Evolutionary conservation across 30 jellyfish, hydroid and myxozoan species (phyloP), one percentile per base, ranked within the genome.

Genomic region (Clytia hemisphaerica): DNA sequence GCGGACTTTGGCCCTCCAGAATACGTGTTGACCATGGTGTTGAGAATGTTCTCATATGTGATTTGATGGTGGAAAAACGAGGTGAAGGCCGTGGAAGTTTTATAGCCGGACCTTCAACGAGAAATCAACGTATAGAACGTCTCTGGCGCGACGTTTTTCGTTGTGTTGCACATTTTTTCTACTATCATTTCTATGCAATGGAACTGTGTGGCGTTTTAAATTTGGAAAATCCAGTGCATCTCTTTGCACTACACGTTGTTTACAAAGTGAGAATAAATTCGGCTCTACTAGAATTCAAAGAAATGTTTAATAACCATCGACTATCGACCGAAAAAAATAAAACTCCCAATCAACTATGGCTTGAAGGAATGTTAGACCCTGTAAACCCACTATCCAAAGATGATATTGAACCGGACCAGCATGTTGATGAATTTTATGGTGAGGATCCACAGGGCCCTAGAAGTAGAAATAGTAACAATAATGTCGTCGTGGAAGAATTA

Each of bases 111-210:
- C 19, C 72, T 6, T 46, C 73, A n/a, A 50, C 72, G 6, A 30
- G 69, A 45, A 67, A 67, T 53, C 80, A 67, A 67, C 38, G 80
- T 27, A 67, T 67, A 4, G 80, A 67, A 55, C 26, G 72, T 44
- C 72, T 67, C n/a, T 71, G 83, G 83, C 5, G 83, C 6, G 83
- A 71, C 49, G 83, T 71, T 0, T 71, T n/a, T 53, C 50, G 83
- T 49, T 71, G 83, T 34, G 83, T 71, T 48, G 29, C 54, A 19
- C 74, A 71, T 30, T 31, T 48, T 47, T 71, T n/a, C 46, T 71
- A 71, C 31, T 49, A 71, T 19, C 18, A 33, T 15, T 71, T 71
- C 40, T 48, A 49, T 49, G 61, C 35, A 12, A 28, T 71, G 75
- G 83, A 71, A 37, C 61, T 31, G 34, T 48, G 60, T 1, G 65